Evolutionary conservation across 2,113 vertebrate genomes (phyloP), one percentile per base, ranked within the genome.

Genomic region (Tenebrosternarchus preto): DNA sequence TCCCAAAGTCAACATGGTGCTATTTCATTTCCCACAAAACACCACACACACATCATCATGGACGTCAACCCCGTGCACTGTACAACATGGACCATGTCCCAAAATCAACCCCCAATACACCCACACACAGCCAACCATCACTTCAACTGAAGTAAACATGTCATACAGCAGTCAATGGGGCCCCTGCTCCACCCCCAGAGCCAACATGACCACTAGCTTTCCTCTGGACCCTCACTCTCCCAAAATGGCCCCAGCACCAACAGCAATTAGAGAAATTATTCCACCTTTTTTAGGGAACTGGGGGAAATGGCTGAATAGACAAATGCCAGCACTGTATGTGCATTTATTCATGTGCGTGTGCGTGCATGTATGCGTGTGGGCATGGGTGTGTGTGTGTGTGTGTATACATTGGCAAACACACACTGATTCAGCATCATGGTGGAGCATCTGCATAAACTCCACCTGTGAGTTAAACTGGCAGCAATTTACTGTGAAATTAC

Each of bases 401-500:
- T 57, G 4, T 22, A n/a, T 19, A 20, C 43, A 15, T 50, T 27
- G 16, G 19, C 63, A 66, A 16, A 33, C 33, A n/a, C 68, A 70
- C 27, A 24, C 46, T 11, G 22, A 60, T 50, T 12, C n/a, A 31
- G 33, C 56, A 79, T 2, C 60, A 24, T 46, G 68, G 55, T 7
- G 43, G 5, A 77, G 29, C 16, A 31, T 64, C n/a, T 33, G 43
- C 7, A 36, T 33, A 7, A 31, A 31, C 20, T 22, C 50, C 74
- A 77, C 61, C 61, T 66, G 60, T 7, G 59, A 61, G 46, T 67
- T 56, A 56, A 77, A 50, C 46, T 17, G 66, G 9, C 19, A 20
- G 27, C 36, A 77, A 77, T 67, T 77, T 67, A 66, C 25, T 46
- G 6, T 77, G 27, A 55, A 77, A 76, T 53, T 53, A 76, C 25